Percentiles rank a stretch among this genome's conserved stretches.
Evolutionary conservation across 1,140 invertebrate genomes (phyloP).

Genomic region (Dendrolimus kikuchii): DNA sequence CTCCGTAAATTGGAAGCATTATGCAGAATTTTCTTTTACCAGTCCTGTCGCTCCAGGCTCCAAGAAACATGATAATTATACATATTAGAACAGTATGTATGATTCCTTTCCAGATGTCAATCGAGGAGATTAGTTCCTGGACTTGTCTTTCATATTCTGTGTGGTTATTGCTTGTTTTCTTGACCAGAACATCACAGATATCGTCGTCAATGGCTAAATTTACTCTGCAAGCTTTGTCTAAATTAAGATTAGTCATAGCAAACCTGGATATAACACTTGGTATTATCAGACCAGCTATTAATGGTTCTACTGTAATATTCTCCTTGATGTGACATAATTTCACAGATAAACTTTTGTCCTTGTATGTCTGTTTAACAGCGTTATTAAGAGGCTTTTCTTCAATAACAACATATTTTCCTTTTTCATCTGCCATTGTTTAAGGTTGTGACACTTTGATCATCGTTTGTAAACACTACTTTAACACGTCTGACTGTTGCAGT

Average conservation of each 20-base stretch:
- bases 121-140: constrained; percentile 72
- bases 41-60: constrained; percentile 78
- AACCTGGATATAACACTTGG: constrained; percentile 72
- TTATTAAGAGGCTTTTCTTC: constrained; percentile 55
- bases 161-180: constrained; percentile 57
- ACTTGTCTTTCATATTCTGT: constrained; percentile 65
- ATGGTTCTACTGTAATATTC: constrained; percentile 73
- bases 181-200: constrained; percentile 69
- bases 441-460: constrained; percentile 24
- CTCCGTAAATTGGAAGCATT: constrained; percentile 85
- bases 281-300: constrained; percentile 72
- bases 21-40: constrained; percentile 87
- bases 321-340: constrained; percentile 43
- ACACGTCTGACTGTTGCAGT: constrained; percentile 14
- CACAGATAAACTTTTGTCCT: constrained; percentile 40
- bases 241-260: constrained; percentile 73
- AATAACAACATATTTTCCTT: constrained; percentile 25
- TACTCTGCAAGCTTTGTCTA: constrained; percentile 76
- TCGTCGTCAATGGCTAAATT: constrained; percentile 69
- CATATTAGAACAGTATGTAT: constrained; percentile 73
- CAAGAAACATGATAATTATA: constrained; percentile 74
- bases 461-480: constrained; percentile 25
- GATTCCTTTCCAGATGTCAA: constrained; percentile 72
- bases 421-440: constrained; percentile 42
- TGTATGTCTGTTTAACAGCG: constrained; percentile 23